Evolutionary conservation across 2,113 vertebrate species (phyloP), one percentile per base, ranked within the genome.

Genomic region (Engystomops pustulosus): DNA sequence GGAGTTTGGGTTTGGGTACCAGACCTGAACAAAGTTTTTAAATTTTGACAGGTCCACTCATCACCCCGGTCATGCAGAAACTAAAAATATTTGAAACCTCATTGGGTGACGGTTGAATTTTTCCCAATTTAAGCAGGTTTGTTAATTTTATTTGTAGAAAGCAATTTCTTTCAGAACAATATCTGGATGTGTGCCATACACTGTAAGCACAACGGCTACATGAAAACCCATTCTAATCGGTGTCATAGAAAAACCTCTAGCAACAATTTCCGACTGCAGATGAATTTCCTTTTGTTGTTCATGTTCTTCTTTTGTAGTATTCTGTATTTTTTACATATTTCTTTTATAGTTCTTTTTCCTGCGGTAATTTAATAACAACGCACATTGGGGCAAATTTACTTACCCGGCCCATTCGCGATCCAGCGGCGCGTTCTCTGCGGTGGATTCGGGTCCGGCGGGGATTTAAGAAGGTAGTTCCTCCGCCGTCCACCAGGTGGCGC

Each of bases 201-300:
- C 23, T n/a, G 36, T 55, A 14, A n/a, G n/a, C 32, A 69, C 67
- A 74, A 74, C 70, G 8, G 23, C 44, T 14, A 14, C 8, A 8
- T 10, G n/a, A 81, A 53, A 70, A 70, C 65, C 20, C 11, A 41
- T 83, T 81, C 86, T 9, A 87, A 87, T 45, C 15, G 85, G 23
- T 78, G 11, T 62, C 78, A 88, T 88, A 81, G 45, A 79, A 79
- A 71, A 80, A 82, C 30, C 68, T 27, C 85, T 80, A 83, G 72
- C 81, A 83, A 84, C 83, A 86, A 67, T 34, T 27, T 84, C 20
- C 34, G 86, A 85, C 85, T 89, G 55, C n/a, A 90, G 62, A 89
- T 90, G 87, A 67, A 82, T 83, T 90, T 79, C 1, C 80, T 49
- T 45, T 55, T 15, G 44, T 20, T 75, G 36, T 62, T 34, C 65